Conservation (phyloP, 2,797 vertebrate species). For the Limnodromus scolopaceus region DNA sequence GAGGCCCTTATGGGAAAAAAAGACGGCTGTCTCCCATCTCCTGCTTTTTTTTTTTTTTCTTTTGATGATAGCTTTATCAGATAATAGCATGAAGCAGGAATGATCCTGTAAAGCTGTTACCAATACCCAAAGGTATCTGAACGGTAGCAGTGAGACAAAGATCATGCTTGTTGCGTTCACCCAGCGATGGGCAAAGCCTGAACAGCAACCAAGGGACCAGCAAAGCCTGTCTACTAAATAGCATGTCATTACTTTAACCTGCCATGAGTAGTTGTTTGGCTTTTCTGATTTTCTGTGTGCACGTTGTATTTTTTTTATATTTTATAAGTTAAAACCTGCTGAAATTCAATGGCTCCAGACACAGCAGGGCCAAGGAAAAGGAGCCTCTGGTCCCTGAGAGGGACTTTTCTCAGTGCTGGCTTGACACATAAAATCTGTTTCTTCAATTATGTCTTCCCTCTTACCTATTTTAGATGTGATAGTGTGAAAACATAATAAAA, state of each 20-base stretch:
- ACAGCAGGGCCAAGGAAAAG: constrained; percentile 12
- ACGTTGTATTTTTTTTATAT: fast-evolving
- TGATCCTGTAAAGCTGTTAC: constrained; percentile 17
- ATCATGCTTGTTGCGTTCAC: background rate
- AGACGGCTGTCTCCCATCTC: constrained; percentile 4
- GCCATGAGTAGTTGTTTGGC: background rate
- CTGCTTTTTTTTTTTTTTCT: background rate
- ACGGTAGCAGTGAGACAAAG: background rate
- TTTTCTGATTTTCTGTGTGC: background rate
- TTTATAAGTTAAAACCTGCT: background rate
- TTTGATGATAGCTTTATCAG: constrained; percentile 25
- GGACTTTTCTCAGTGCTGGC: background rate
- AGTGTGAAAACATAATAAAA: constrained; percentile 41
- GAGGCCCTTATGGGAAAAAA: background rate
- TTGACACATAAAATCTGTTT: constrained; percentile 41
- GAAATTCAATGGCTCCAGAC: background rate
- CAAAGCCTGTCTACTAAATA: background rate
- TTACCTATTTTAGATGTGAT: background rate
- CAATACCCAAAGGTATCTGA: background rate
- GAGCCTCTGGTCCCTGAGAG: background rate
- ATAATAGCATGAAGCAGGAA: background rate
- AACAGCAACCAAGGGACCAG: background rate
- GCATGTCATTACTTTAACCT: background rate
- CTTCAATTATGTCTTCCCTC: constrained; percentile 8
- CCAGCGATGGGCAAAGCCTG: background rate